Conservation (phyloP, 2,113 vertebrate species). For the Petrocephalus microphthalmus region DNA sequence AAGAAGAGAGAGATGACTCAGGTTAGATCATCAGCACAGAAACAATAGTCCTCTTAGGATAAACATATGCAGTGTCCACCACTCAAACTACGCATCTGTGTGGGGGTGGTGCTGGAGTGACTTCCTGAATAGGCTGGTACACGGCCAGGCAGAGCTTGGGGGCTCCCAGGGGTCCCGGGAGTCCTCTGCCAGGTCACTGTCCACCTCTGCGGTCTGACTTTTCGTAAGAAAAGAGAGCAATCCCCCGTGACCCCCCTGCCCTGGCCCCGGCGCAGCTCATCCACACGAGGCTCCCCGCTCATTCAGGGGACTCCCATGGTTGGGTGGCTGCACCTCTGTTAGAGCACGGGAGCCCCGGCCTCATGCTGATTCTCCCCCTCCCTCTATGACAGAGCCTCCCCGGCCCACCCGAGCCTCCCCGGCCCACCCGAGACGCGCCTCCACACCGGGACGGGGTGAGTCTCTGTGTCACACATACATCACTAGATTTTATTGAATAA, state of each 20-base stretch:
- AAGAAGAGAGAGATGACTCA: neutral
- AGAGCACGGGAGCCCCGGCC: neutral
- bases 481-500: neutral
- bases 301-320: neutral
- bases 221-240: neutral
- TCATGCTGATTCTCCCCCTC: neutral
- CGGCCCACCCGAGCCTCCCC: neutral
- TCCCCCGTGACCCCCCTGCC: too few relatives aligned
- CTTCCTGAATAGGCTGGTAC: neutral
- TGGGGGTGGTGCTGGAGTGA: neutral
- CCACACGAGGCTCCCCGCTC: neutral
- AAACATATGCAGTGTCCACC: neutral
- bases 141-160: neutral
- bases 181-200: neutral
- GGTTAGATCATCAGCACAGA: neutral
- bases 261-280: neutral
- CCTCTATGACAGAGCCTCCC: neutral
- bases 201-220: neutral
- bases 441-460: neutral
- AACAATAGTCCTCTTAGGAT: neutral
- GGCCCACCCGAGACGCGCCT: neutral
- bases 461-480: neutral
- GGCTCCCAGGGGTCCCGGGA: neutral
- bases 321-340: neutral
- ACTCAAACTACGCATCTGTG: neutral